These are phyloP conservation scores for Nansenia antarctica DNA, from an alignment of 2,113 vertebrate genomes.

Conservation along the genomic window DNA sequence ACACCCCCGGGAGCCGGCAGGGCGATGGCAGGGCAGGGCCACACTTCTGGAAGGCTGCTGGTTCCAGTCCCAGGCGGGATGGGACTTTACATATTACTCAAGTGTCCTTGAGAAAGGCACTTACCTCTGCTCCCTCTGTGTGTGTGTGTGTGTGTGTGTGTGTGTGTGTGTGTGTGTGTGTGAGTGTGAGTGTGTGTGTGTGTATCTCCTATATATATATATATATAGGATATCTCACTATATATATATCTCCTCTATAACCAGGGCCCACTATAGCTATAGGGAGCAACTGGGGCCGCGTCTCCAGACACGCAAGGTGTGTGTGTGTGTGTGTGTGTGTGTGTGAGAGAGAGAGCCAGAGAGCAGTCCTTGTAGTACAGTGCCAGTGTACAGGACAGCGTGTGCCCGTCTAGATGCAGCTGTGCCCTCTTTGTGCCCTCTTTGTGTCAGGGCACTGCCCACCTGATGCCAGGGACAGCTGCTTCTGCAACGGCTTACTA, in stretches of 20 bases:
- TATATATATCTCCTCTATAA: too few species aligned
- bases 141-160: background rate
- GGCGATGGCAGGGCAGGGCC: background rate
- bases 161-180: slow-evolving; percentile 41
- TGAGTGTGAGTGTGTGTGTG: background rate
- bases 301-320: slow-evolving; percentile 41
- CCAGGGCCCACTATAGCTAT: too few species aligned
- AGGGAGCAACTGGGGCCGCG: slow-evolving; percentile 27
- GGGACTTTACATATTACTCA: slow-evolving; percentile 57
- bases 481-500: background rate
- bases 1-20: background rate
- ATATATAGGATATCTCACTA: too few species aligned
- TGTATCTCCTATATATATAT: too few species aligned
- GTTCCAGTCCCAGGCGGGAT: slow-evolving; percentile 63
- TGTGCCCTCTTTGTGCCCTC: slow-evolving; percentile 41
- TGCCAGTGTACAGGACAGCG: background rate
- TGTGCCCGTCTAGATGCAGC: slow-evolving; percentile 48
- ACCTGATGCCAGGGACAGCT: slow-evolving; percentile 11
- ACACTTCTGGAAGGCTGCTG: slow-evolving; percentile 42
- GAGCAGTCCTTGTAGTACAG: too few species aligned
- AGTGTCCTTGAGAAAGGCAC: slow-evolving; percentile 68
- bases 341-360: background rate
- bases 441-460: slow-evolving; percentile 3
- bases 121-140: slow-evolving; percentile 52
- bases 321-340: slow-evolving; percentile 39